Conservation (phyloP, 2,888 invertebrate genomes). For the Bursaphelenchus okinawaensis region DNA sequence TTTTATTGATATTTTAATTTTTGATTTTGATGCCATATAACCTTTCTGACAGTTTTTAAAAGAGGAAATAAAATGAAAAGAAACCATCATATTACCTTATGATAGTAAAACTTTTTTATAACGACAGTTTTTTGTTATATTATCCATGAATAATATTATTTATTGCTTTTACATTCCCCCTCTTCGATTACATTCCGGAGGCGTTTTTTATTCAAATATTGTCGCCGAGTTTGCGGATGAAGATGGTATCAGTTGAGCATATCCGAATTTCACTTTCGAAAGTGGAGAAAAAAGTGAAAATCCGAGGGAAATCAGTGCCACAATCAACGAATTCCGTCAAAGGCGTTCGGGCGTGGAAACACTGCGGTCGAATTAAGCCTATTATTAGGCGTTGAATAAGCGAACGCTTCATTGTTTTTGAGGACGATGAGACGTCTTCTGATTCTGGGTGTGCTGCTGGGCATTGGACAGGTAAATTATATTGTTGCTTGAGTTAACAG, state of each 20-base stretch:
- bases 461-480: background rate
- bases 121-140: too few species aligned
- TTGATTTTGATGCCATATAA: too few species aligned
- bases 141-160: too few species aligned
- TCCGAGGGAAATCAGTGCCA: background rate
- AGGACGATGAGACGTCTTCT: background rate
- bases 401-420: too few species aligned
- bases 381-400: background rate
- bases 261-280: background rate
- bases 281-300: background rate
- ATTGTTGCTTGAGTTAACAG: background rate
- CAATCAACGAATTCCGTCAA: background rate
- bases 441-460: background rate
- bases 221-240: background rate
- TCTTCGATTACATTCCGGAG: too few species aligned
- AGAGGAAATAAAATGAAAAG: too few species aligned
- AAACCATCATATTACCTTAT: too few species aligned
- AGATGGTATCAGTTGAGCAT: background rate
- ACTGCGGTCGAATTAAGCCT: background rate
- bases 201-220: background rate
- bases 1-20: too few species aligned
- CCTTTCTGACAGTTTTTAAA: too few species aligned
- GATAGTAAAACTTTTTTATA: too few species aligned
- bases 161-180: too few species aligned
- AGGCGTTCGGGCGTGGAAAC: too few species aligned